phyloP scores from a whole-genome alignment of 2,113 vertebrate species.

The Tupaia tana region DNA sequence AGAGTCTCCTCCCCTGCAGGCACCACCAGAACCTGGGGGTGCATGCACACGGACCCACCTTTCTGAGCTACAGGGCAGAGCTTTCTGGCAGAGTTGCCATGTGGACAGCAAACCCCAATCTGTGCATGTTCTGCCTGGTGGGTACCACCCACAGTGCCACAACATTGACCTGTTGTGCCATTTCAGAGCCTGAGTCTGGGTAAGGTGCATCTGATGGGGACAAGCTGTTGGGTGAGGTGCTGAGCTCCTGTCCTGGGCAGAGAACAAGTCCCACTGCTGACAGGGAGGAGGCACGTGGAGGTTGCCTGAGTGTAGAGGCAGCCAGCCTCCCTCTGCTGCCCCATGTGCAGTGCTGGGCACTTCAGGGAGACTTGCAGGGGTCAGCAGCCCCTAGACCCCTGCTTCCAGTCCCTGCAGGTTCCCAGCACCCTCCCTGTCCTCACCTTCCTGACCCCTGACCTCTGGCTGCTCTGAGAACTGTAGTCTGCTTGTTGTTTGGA shows the following conservation, averaged over 20 bases:
- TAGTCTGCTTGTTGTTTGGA: slow-evolving; percentile 64
- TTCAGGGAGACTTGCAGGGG: neutral
- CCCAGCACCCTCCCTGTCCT: slow-evolving; percentile 76
- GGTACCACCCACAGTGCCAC: accelerated
- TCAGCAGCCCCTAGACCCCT: neutral
- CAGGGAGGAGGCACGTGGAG: neutral
- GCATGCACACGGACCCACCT: too few relatives aligned
- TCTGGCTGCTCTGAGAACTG: slow-evolving; percentile 80
- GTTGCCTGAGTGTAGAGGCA: accelerated
- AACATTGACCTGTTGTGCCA: too few relatives aligned
- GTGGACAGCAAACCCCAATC: too few relatives aligned
- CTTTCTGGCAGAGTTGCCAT: neutral
- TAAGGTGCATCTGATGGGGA: neutral
- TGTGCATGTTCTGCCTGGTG: too few relatives aligned
- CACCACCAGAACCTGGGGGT: neutral
- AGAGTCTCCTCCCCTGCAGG: neutral
- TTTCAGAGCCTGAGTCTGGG: neutral
- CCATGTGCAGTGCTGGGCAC: neutral
- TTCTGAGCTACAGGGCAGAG: neutral
- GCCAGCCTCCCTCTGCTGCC: neutral
- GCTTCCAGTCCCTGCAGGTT: neutral
- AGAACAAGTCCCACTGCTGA: too few relatives aligned
- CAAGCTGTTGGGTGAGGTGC: neutral
- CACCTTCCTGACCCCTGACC: slow-evolving; percentile 80
- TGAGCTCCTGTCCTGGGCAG: neutral